phyloP scores from a whole-genome alignment of 2,888 invertebrate species.

The Nymphalis c-album region DNA sequence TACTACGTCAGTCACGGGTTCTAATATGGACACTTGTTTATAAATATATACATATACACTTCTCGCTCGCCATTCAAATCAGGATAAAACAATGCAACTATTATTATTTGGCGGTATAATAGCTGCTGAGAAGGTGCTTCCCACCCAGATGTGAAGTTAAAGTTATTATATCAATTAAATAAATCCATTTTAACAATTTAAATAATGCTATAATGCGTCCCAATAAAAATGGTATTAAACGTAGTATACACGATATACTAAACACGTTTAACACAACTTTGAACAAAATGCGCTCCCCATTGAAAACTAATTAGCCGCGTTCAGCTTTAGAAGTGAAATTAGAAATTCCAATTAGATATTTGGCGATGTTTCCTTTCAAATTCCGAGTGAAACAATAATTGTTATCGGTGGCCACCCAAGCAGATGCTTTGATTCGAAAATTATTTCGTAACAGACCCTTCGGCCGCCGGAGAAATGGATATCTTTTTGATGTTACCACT shows the following conservation, averaged over 20 bases:
- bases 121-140: too few relatives aligned
- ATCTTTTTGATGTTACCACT: constrained; percentile 77
- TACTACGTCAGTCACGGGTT: too few relatives aligned
- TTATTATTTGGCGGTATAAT: too few relatives aligned
- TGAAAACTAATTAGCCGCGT: constrained; percentile 68
- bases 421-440: constrained; percentile 65
- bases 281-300: constrained; percentile 47
- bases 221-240: background rate
- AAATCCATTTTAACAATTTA: too few relatives aligned
- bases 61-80: too few relatives aligned
- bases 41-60: too few relatives aligned
- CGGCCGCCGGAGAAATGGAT: constrained; percentile 53
- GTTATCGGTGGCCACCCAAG: constrained; percentile 71
- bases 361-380: constrained; percentile 61
- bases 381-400: constrained; percentile 73
- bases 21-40: too few relatives aligned
- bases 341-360: constrained; percentile 80
- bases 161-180: too few relatives aligned
- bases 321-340: constrained; percentile 65
- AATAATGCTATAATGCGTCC: too few relatives aligned
- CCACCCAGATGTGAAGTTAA: too few relatives aligned
- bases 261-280: constrained; percentile 18
- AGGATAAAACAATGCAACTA: too few relatives aligned
- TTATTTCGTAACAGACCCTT: constrained; percentile 57
- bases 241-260: background rate